Conservation (phyloP, 2,888 invertebrate genomes). For the Nymphalis c-album region DNA sequence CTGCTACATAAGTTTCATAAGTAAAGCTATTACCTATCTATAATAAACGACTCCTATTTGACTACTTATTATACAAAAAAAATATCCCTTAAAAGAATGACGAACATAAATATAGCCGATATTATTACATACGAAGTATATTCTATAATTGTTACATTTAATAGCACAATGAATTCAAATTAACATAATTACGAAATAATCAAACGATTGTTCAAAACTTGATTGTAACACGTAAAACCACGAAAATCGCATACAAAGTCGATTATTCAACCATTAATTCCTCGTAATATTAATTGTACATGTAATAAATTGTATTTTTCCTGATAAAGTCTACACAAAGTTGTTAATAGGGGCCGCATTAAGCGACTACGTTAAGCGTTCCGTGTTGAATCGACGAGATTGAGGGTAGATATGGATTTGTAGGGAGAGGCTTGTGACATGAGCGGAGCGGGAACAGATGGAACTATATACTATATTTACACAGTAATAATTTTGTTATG, state of each 20-base stretch:
- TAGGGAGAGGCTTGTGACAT: constrained; percentile 39
- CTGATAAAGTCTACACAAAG: constrained; percentile 43
- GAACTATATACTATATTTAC: too few relatives aligned
- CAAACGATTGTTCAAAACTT: constrained; percentile 18
- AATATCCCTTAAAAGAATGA: too few relatives aligned
- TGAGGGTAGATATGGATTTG: constrained; percentile 63
- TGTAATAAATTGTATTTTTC: constrained; percentile 43
- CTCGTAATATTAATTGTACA: constrained; percentile 39
- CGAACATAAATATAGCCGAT: too few relatives aligned
- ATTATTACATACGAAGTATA: too few relatives aligned
- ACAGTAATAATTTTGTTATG: too few relatives aligned
- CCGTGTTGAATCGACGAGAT: constrained; percentile 68
- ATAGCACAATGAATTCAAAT: constrained; percentile 12
- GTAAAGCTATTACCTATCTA: too few relatives aligned
- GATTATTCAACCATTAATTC: constrained; percentile 35
- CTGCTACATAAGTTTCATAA: too few relatives aligned
- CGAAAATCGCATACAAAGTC: constrained; percentile 9
- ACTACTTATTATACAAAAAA: too few relatives aligned
- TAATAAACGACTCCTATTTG: too few relatives aligned
- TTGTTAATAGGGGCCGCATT: constrained; percentile 45
- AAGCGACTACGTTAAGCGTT: constrained; percentile 59
- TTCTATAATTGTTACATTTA: too few relatives aligned
- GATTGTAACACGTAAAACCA: constrained; percentile 11
- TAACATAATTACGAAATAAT: constrained; percentile 16
- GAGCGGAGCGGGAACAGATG: constrained; percentile 11